Base-by-base conservation (phyloP, 2,797 vertebrate species). In the Dendrocincla tyrannina region DNA sequence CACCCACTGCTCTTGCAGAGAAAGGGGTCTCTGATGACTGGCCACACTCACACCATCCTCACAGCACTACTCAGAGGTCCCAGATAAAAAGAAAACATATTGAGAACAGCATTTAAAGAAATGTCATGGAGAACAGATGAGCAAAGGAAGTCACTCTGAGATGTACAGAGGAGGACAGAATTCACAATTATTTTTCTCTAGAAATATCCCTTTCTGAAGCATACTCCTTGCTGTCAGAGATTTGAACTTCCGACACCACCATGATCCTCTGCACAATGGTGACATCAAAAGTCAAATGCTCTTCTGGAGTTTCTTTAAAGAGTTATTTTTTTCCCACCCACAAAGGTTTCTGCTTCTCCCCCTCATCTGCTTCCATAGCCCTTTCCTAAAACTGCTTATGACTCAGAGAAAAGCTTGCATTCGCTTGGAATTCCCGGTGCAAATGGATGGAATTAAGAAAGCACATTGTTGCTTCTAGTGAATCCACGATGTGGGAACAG, bases 1-100 rank as follows among this genome's bases (percentile, higher is more conserved):
- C 19, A 63, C 12, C 33, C 2, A 0, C 33, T 52, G 24, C 7
- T 22, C 30, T 5, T 30, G 30, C 63, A 79, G 49, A 2, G 3
- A 75, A 75, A 81, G 4, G 13, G 14, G 4, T 79, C 12, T 78
- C 44, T 60, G 63, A 22, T 1, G 12, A 17, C 78, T 68, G 64
- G 30, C 11, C 56, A 30, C 19, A 13, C 55, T 79, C 20, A 10
- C 12, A 39, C 19, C 8, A 37, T 17, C 27, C 50, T 50, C 47
- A 50, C 49, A 13, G 19, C 10, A 5, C 11, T 5, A 11, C 37
- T n/a, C 11, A 59, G 66, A 49, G 4, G 1, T 30, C 22, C 11
- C 18, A 42, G 23, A 5, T 59, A 23, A 35, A 77, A 58, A 55
- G 12, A 10, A 89, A 77, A 55, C 2, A 12, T 12, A 18, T 20